Evolutionary conservation across 2,888 invertebrate species (phyloP), one percentile per base, ranked within the genome.

Genomic region (Salpingus planirostris): DNA sequence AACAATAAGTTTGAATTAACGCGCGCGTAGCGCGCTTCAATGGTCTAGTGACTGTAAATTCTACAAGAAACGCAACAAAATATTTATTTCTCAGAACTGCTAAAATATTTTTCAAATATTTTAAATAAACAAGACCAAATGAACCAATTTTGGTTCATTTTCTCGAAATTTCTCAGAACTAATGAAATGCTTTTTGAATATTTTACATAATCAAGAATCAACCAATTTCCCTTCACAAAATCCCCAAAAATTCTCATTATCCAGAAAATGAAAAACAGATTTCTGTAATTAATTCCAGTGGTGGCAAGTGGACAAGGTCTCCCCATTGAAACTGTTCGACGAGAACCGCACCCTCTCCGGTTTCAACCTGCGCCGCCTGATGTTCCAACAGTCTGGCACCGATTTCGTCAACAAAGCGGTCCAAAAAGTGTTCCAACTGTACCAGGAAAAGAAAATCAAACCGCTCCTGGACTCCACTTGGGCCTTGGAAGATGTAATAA

Each of bases 291-390:
- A 6, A 61, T 62, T 46, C 5, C 63, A 83, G 82, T 90, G 89
- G 89, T 89, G 88, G 89, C 88, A 88, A 68, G 87, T 88, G 39
- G 89, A 89, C 68, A 90, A 89, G 68, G 79, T 90, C 43, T 86
- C 84, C 3, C 89, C 89, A 4, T 76, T 88, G 64, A 88, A 87
- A 66, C 68, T 90, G 52, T 89, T 84, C 66, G 88, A 89, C 54
- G 89, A 90, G 65, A 90, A 89, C 70, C 86, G 87, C 68, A 78
- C 78, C 38, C 69, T 90, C 38, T 74, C 81, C 24, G 90, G 89
- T 1, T 74, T 90, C 64, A 87, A 88, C 66, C 71, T 90, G 52
- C 80, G 89, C 33, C 81, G 85, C 57, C 68, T 90, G 61, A 72
- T 89, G 66, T 85, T 83, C 68, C 81, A 83, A 51, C 79, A 85